Conservation (phyloP, 2,113 vertebrate species). For the Formicarius rufipectus region DNA sequence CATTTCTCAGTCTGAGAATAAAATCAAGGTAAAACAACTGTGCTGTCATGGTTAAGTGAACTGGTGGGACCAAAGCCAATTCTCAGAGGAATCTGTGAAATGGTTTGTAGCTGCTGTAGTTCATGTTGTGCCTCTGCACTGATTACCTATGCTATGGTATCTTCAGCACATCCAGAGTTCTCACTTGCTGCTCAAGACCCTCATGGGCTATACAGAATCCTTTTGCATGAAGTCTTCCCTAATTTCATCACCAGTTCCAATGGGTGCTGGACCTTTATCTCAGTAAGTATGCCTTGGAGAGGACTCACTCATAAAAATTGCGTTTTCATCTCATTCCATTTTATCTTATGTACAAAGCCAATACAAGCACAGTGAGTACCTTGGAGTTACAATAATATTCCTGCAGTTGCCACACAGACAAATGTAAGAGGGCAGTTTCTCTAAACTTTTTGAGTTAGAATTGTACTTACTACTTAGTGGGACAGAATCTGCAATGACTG, state of each 20-base stretch:
- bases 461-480: not conserved
- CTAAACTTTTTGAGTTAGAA: slow-evolving; percentile 19
- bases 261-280: not conserved
- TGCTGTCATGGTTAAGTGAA: not conserved
- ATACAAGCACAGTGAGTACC: not conserved
- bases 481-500: not conserved
- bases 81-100: not conserved
- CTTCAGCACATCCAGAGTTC: not conserved
- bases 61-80: not conserved
- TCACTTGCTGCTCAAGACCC: not conserved
- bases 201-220: not conserved
- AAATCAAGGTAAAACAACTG: not conserved
- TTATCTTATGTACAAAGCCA: not conserved
- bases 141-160: not conserved
- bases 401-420: slow-evolving; percentile 1
- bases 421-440: slow-evolving; percentile 17
- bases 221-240: not conserved
- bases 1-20: not conserved
- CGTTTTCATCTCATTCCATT: slow-evolving; percentile 32
- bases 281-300: not conserved
- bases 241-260: not conserved
- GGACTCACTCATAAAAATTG: not conserved
- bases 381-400: slow-evolving; percentile 20
- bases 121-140: not conserved
- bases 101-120: not conserved